Base-by-base conservation (phyloP, 2,113 vertebrate species). In the Stegastes partitus region DNA sequence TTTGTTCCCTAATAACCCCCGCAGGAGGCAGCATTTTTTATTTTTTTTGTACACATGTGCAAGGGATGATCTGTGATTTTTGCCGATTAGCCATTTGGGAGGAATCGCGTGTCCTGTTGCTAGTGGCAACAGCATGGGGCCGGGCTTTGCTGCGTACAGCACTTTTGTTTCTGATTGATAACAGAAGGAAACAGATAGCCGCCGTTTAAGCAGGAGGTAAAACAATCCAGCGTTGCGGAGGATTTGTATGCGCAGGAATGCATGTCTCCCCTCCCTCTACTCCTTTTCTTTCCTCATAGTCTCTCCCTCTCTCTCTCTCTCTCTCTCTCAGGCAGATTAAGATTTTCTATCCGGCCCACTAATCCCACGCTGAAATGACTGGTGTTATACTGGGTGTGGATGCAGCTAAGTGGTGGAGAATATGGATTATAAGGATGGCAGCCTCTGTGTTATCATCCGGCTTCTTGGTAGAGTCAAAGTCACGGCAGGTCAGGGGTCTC, bases 161-260 rank as follows among this genome's bases (percentile, higher is more conserved):
- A 87, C 90, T 92, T n/a, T 93, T 83, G 88, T 89, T 93, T 82
- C 83, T 90, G 92, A 93, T 89, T 91, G 92, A 94, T 94, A 88
- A 83, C 76, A 65, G 68, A 79, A 87, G 92, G 87, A 94, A 90
- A 84, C 44, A 37, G 81, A 82, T 64, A 55, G 59, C 82, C 61
- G 23, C 86, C 62, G 59, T 83, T 84, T 72, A 66, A 76, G 39
- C 12, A n/a, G 39, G 66, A 74, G 68, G 77, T 84, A 73, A 86
- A 81, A 81, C 55, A 83, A 75, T 58, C 51, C 12, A 26, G 53
- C 34, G 2, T 50, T 57, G 59, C 49, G 56, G 53, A 53, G 56
- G 59, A 81, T 89, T 87, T 80, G 37, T 66, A 34, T 72, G 76
- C 75, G 70, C 54, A 80, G 85, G 91, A 85, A 91, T 85, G 84